Evolutionary conservation across 1,140 invertebrate species (phyloP).

Genomic region (Penaeus japonicus): DNA sequence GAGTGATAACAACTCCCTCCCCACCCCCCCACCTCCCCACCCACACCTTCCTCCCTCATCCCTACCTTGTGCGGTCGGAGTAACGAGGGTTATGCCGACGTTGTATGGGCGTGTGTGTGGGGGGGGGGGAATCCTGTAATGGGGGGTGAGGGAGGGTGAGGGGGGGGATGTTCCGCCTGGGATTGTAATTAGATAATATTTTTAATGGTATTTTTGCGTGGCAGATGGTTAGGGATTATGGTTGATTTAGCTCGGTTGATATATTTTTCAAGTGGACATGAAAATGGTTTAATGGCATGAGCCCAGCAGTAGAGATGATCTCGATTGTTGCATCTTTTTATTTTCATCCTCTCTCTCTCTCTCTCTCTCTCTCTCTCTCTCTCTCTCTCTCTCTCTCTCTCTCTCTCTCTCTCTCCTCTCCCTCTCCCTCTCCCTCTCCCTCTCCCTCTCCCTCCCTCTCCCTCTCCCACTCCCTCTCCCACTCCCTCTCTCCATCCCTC

Average conservation of each 20-base stretch:
- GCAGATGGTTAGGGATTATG: constrained; percentile 18
- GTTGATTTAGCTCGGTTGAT: constrained; percentile 14
- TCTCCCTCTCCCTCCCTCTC: no score
- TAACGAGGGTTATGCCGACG: not conserved
- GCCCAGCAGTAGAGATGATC: not conserved
- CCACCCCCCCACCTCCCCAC: no score
- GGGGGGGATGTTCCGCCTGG: not conserved
- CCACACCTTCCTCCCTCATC: no score
- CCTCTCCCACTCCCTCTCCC: no score
- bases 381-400: no score
- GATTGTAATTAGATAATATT: constrained; percentile 15
- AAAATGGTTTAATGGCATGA: constrained; percentile 15
- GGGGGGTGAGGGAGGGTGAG: not conserved
- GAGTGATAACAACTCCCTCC: not conserved
- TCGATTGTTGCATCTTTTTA: not conserved
- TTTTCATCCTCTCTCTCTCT: not conserved
- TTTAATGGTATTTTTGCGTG: not conserved
- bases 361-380: no score
- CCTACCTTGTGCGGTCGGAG: no score
- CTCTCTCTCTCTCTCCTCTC: no score
- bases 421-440: no score
- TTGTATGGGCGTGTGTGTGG: not conserved
- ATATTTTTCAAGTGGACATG: constrained; percentile 32
- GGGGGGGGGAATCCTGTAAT: not conserved
- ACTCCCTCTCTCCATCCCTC: no score